Base-by-base conservation (phyloP, 2,888 invertebrate species). In the Abscondita cerata region DNA sequence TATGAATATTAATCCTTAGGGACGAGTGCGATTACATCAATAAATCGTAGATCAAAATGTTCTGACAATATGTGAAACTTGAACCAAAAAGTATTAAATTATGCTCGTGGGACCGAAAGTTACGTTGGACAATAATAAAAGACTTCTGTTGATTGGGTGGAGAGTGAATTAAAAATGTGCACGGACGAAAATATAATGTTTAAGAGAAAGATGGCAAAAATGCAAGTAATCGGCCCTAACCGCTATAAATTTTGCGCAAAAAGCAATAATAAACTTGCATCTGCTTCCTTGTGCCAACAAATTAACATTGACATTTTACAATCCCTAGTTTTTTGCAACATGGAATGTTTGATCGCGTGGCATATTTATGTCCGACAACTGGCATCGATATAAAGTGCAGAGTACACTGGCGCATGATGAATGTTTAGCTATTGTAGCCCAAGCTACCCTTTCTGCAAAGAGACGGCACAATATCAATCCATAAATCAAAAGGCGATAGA, bases 401-500 rank as follows among this genome's bases (percentile, higher is more conserved):
- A 72, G 71, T 61, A 68, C 66, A 64, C 64, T 65, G 68, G 66
- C 68, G 61, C 62, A 74, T 77, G 77, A 77, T 77, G 76, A 75
- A 78, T 78, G 76, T 74, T 74, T 72, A 68, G 73, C 73, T 72
- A 77, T 76, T 77, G 76, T 73, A 73, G 75, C 68, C 71, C 68
- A 67, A 64, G 64, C 75, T 68, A 71, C 75, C 75, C 75, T 75
- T 74, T 74, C 75, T 75, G 75, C 75, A 73, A 74, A 73, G 75
- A 75, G 76, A 75, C 75, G 72, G 73, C 75, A 79, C 78, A 80
- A 80, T 79, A 79, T 79, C 77, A 77, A 74, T 75, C 75, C 77
- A 80, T 79, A 80, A 79, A 80, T 80, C 79, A 79, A 76, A 74
- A 73, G 73, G 75, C 76, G 75, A 77, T 76, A 76, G 76, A 79